Percentiles rank a stretch among this genome's conserved stretches.
phyloP scores from a whole-genome alignment of 2,888 invertebrate genomes.

The Drosophila aldrichi region DNA sequence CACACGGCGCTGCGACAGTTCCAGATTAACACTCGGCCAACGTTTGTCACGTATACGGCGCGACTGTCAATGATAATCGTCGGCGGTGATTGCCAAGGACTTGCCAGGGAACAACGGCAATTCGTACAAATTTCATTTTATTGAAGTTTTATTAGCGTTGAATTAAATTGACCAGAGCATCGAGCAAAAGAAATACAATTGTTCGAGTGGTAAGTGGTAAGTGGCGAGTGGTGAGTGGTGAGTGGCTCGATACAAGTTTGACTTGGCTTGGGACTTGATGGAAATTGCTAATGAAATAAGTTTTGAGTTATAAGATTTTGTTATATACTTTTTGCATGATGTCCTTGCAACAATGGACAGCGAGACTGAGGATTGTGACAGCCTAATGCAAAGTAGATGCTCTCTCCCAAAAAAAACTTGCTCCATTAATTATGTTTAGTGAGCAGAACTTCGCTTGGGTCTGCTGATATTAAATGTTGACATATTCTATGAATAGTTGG shows the following conservation, averaged over 20 bases:
- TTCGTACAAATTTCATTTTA: slow-evolving; percentile 64
- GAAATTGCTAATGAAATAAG: slow-evolving; percentile 80
- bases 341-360: background rate
- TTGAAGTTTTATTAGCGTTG: slow-evolving; percentile 76
- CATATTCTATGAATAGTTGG: background rate
- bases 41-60: slow-evolving; percentile 62
- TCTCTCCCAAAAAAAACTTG: background rate
- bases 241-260: slow-evolving; percentile 20
- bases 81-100: slow-evolving; percentile 42
- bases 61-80: slow-evolving; percentile 62
- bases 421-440: slow-evolving; percentile 60
- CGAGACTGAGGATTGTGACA: background rate
- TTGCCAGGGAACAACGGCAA: slow-evolving; percentile 16
- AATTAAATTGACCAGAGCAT: slow-evolving; percentile 76
- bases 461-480: background rate
- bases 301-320: slow-evolving; percentile 64
- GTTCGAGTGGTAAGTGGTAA: slow-evolving; percentile 1
- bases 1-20: slow-evolving; percentile 27
- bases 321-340: slow-evolving; percentile 27
- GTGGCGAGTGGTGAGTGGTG: too few species aligned
- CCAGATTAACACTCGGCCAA: slow-evolving; percentile 69
- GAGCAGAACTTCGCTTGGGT: background rate
- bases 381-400: background rate
- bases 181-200: slow-evolving; percentile 24
- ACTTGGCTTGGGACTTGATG: slow-evolving; percentile 59